Base-by-base conservation (phyloP, 1,140 invertebrate species). In the Agrilus planipennis region DNA sequence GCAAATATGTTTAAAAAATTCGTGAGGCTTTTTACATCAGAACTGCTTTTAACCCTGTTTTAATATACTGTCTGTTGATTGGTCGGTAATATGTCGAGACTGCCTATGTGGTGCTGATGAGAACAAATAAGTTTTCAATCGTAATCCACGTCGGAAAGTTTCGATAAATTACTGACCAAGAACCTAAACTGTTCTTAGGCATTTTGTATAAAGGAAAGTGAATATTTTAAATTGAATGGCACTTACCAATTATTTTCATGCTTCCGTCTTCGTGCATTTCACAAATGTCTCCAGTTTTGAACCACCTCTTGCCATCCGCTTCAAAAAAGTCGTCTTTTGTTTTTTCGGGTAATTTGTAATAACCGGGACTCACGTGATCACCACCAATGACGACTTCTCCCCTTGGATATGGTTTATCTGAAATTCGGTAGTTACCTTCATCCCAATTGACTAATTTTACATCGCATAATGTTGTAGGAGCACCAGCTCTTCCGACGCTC, bases 271-370 rank as follows among this genome's bases (percentile, higher is more conserved):
- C 65, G 57, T 92, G 82, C 45, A 96, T 68, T 71, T 95, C 89
- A 6, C 85, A 93, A 67, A 99, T 90, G 66, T 99, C 95, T 3
- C 95, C 95, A 32, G 90, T 92, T 51, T 79, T 81, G 65, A 99
- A 98, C 86, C 91, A 95, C 42, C 83, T 68, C 45, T 72, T 75
- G 0, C 85, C 87, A 50, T 86, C 73, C 50, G 78, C 75, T 36
- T 81, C 76, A 40, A 82, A 80, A 68, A 95, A 99, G 49, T 94
- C 90, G 61, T 96, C 90, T 34, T 77, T 73, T 0, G 90, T 91
- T 65, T 91, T 89, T 30, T 83, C 79, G 4, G 79, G 72, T 41
- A 93, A 77, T 62, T 93, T 93, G 65, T 89, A 98, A 64, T 99
- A 99, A 10, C 95, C 94, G 32, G 79, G 65, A 0, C 90, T 87